These are phyloP conservation scores for Malacosoma neustria DNA, from an alignment of 2,888 invertebrate genomes.

Conservation along the genomic window DNA sequence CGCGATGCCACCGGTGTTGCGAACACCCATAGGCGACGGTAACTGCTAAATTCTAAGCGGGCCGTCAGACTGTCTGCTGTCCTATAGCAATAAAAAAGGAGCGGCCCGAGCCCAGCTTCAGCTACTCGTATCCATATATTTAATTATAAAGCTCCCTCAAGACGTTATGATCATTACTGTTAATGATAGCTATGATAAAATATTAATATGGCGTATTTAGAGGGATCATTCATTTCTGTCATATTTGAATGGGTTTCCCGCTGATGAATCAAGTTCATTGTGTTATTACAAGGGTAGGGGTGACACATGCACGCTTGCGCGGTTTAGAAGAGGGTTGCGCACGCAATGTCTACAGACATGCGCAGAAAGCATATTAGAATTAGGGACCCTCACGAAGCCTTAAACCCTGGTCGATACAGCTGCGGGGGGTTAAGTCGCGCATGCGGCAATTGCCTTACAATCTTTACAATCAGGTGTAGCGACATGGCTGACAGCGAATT, in stretches of 20 bases:
- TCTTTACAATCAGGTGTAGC: constrained; percentile 80
- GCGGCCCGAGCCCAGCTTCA: too few species aligned
- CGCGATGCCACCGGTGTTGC: too few species aligned
- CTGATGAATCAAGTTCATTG: constrained; percentile 34
- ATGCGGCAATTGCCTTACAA: constrained; percentile 41
- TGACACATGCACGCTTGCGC: constrained; percentile 24
- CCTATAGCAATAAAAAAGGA: too few species aligned
- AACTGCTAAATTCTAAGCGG: too few species aligned
- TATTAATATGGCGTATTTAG: too few species aligned
- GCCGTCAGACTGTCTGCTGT: too few species aligned
- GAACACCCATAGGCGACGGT: too few species aligned
- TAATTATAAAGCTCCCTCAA: too few species aligned
- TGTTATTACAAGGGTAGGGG: constrained; percentile 17
- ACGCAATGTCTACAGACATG: constrained; percentile 28
- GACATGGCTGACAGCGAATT: constrained; percentile 95
- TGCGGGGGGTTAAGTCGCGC: constrained; percentile 38
- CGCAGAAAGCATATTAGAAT: constrained; percentile 13
- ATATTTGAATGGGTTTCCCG: constrained; percentile 26
- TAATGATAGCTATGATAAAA: too few species aligned
- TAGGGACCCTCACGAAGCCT: neutral
- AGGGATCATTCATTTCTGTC: constrained; percentile 1
- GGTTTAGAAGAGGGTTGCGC: constrained; percentile 23
- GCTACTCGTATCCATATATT: too few species aligned
- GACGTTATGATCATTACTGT: too few species aligned
- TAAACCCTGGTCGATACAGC: constrained; percentile 45